Evolutionary conservation across 2,797 vertebrate genomes (phyloP), one percentile per base, ranked within the genome.

Genomic region (Epinephelus malabaricus): DNA sequence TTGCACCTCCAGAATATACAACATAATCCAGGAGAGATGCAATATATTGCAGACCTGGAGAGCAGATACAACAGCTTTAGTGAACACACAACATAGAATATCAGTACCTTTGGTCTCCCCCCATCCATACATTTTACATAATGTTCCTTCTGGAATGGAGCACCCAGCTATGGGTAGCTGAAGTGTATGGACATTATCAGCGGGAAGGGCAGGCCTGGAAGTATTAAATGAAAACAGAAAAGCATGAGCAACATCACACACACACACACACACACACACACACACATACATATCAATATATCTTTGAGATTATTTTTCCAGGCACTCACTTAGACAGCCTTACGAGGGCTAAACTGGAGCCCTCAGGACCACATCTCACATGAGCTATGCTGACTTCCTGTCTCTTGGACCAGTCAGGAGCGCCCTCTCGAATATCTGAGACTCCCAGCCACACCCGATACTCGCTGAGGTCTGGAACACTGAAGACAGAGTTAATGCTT

Each of bases 101-200:
- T 58, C 30, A n/a, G 90, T 97, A 99, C 98, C 96, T 98, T 98
- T 98, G 84, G 98, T 99, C 78, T 98, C 97, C 78, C 98, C 98
- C 98, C 98, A 99, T 93, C 98, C 98, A 69, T 98, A 98, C 91
- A 98, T 96, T 93, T 96, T 97, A 93, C 98, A 99, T 25, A 94
- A 92, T 38, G 95, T 97, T 88, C 96, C 96, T 81, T 99, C 97
- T 84, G 96, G 96, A 92, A 99, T 98, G 70, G 95, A 96, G 88
- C 98, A 99, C 50, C 97, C 98, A 71, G 97, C 96, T 90, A 97
- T 95, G 12, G 98, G 98, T 75, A 99, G 89, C 85, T 97, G 96
- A 74, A 99, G 97, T 30, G 95, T 96, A 85, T 95, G 95, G 77
- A 99, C 97, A 78, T 95, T 96, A 76, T 97, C 95, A 76, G 96